Evolutionary conservation across 1,140 invertebrate genomes (phyloP).

Genomic region (Bombyx mandarina): DNA sequence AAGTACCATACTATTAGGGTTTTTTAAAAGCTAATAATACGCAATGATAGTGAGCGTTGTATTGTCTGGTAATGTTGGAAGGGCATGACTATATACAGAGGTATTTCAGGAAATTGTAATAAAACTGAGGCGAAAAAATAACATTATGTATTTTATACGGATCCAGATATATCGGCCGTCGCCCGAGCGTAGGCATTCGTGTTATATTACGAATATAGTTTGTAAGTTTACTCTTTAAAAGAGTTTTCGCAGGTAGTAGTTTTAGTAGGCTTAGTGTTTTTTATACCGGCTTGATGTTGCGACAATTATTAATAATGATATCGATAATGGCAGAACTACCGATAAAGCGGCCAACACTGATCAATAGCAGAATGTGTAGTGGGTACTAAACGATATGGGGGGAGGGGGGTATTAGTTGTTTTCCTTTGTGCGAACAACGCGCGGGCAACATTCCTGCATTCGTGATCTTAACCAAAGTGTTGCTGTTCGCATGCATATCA

Average conservation of each 20-base stretch:
- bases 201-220: conserved; percentile 68
- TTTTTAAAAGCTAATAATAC: conserved; percentile 54
- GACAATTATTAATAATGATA: conserved; percentile 68
- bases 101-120: conserved; percentile 72
- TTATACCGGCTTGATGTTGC: conserved; percentile 74
- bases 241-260: conserved; percentile 72
- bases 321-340: conserved; percentile 47
- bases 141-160: conserved; percentile 68
- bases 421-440: conserved; percentile 33
- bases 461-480: conserved; percentile 65
- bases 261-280: conserved; percentile 73
- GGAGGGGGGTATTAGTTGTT: conserved; percentile 24
- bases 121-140: conserved; percentile 57
- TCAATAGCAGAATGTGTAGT: conserved; percentile 69
- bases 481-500: conserved; percentile 68
- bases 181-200: conserved; percentile 36
- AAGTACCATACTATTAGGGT: conserved; percentile 58
- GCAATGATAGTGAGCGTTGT: conserved; percentile 63
- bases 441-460: conserved; percentile 45
- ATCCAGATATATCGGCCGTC: conserved; percentile 53
- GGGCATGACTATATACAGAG: conserved; percentile 56
- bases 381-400: conserved; percentile 31
- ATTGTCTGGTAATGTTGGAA: conserved; percentile 67
- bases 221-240: conserved; percentile 72
- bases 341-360: conserved; percentile 57